Percentiles rank a stretch among this genome's conserved stretches.
Conservation (phyloP, 2,113 vertebrate species). For the Campylomormyrus tamandua region DNA sequence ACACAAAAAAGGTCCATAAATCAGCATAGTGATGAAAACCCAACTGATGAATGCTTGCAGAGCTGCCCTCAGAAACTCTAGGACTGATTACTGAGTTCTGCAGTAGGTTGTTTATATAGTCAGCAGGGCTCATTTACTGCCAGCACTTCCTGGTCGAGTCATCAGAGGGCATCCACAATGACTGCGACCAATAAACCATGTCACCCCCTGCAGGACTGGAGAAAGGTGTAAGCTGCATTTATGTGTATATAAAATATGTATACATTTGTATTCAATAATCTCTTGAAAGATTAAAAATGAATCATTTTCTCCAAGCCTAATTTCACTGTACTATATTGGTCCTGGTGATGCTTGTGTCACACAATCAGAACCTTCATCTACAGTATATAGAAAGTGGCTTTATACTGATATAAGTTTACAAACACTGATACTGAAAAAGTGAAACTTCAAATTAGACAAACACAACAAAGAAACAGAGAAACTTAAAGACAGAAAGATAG, state of each 20-base stretch:
- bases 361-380: background rate
- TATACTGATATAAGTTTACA: background rate
- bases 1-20: background rate
- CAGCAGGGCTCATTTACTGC: background rate
- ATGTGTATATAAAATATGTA: background rate
- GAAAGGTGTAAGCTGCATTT: background rate
- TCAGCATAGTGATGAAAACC: background rate
- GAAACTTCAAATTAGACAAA: background rate
- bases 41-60: background rate
- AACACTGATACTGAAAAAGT: background rate
- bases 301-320: background rate
- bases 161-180: background rate
- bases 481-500: background rate
- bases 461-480: background rate
- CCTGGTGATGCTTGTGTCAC: background rate
- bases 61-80: background rate
- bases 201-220: background rate
- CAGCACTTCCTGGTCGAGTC: background rate
- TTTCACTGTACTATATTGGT: background rate
- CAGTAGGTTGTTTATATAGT: background rate
- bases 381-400: background rate
- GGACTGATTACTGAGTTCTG: background rate
- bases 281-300: background rate
- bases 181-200: background rate
- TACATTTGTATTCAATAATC: background rate